These are phyloP conservation scores for Camelus dromedarius DNA, from an alignment of 2,113 vertebrate species.

Conservation along the genomic window DNA sequence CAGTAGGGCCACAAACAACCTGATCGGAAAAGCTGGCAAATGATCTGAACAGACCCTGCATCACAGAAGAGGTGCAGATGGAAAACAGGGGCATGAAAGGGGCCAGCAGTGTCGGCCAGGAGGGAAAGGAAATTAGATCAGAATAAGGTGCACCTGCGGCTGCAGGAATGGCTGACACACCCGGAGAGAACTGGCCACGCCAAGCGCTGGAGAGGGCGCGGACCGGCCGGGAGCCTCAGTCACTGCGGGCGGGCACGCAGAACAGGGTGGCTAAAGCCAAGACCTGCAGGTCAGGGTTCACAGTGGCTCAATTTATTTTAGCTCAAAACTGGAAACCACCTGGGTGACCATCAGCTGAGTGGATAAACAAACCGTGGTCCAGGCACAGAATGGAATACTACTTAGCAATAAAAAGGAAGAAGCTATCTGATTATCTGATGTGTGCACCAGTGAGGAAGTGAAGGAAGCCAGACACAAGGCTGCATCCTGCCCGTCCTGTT, in stretches of 20 bases:
- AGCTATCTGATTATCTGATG: accelerated
- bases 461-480: background rate
- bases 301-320: background rate
- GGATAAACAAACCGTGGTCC: accelerated
- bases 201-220: accelerated
- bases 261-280: too few relatives aligned
- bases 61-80: background rate
- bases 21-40: background rate
- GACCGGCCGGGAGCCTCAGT: accelerated
- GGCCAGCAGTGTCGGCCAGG: accelerated
- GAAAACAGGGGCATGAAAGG: background rate
- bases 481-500: accelerated
- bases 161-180: accelerated
- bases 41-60: background rate
- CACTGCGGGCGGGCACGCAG: accelerated
- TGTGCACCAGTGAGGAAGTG: accelerated
- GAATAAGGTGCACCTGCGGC: accelerated
- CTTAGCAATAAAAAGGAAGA: background rate
- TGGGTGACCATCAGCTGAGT: too few relatives aligned
- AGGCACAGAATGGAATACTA: accelerated
- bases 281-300: background rate
- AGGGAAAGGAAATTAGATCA: background rate
- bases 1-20: background rate
- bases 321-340: background rate
- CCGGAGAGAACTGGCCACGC: background rate